phyloP scores from a whole-genome alignment of 1,140 invertebrate genomes.

The Orussus abietinus region DNA sequence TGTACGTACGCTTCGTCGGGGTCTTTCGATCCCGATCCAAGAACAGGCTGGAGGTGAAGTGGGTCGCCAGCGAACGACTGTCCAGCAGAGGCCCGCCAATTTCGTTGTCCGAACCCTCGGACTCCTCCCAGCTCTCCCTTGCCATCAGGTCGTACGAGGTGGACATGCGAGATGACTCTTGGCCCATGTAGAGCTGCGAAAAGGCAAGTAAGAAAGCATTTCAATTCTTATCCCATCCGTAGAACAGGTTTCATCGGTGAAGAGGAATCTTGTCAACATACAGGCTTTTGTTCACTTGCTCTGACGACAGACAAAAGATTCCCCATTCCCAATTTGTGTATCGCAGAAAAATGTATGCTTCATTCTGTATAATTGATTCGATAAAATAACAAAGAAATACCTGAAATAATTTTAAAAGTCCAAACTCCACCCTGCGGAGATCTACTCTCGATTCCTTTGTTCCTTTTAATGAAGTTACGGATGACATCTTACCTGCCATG shows the following conservation, averaged over 20 bases:
- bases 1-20: constrained; percentile 51
- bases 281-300: too few species aligned
- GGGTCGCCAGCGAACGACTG: constrained; percentile 47
- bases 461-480: constrained; percentile 6
- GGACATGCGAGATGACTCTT: constrained; percentile 57
- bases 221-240: too few species aligned
- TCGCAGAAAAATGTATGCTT: too few species aligned
- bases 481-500: constrained; percentile 57
- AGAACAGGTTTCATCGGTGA: too few species aligned
- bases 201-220: constrained; percentile 2
- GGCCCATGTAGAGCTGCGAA: constrained; percentile 55
- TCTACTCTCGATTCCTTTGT: too few species aligned
- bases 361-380: too few species aligned
- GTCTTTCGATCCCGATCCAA: constrained; percentile 51
- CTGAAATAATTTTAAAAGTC: too few species aligned
- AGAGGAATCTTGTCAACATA: too few species aligned
- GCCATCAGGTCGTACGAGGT: constrained; percentile 65
- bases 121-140: constrained; percentile 64
- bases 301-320: too few species aligned
- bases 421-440: too few species aligned
- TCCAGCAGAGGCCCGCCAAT: constrained; percentile 44
- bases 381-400: too few species aligned
- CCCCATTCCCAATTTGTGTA: too few species aligned
- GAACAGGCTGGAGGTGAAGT: constrained; percentile 50
- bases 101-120: constrained; percentile 63